phyloP scores from a whole-genome alignment of 2,113 vertebrate genomes.

The Recurvirostra avosetta region DNA sequence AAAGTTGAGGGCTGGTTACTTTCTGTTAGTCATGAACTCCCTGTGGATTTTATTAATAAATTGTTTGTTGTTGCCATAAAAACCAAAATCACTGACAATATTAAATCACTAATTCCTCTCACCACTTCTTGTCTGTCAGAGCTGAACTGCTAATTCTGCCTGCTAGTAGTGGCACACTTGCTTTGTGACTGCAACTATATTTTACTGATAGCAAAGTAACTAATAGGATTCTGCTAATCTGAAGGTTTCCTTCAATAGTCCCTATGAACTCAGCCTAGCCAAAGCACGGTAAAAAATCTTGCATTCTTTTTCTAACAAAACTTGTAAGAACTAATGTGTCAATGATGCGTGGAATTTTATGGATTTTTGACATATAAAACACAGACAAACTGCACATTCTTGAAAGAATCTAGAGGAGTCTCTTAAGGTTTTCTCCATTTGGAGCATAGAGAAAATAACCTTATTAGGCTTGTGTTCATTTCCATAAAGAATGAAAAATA shows the following conservation, averaged over 20 bases:
- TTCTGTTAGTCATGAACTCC: not conserved
- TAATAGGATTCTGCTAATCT: not conserved
- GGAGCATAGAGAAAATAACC: not conserved
- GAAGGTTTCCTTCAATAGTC: not conserved
- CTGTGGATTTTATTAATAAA: not conserved
- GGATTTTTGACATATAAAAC: not conserved
- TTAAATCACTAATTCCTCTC: not conserved
- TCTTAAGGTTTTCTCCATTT: not conserved
- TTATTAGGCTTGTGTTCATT: not conserved
- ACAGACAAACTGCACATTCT: not conserved
- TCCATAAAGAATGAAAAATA: not conserved
- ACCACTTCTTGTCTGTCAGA: not conserved
- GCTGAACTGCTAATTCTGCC: not conserved
- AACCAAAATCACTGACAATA: not conserved
- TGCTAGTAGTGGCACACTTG: not conserved
- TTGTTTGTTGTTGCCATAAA: not conserved
- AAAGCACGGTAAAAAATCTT: not conserved
- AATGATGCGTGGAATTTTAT: not conserved
- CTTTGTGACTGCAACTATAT: not conserved
- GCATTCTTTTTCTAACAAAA: not conserved
- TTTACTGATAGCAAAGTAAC: not conserved
- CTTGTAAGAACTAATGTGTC: not conserved
- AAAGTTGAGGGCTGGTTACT: not conserved
- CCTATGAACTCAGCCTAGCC: not conserved
- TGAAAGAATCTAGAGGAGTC: not conserved